Percentiles rank a stretch among this genome's conserved stretches.
These are phyloP conservation scores for Notamacropus eugenii DNA, from an alignment of 2,797 vertebrate species.

Conservation along the genomic window DNA sequence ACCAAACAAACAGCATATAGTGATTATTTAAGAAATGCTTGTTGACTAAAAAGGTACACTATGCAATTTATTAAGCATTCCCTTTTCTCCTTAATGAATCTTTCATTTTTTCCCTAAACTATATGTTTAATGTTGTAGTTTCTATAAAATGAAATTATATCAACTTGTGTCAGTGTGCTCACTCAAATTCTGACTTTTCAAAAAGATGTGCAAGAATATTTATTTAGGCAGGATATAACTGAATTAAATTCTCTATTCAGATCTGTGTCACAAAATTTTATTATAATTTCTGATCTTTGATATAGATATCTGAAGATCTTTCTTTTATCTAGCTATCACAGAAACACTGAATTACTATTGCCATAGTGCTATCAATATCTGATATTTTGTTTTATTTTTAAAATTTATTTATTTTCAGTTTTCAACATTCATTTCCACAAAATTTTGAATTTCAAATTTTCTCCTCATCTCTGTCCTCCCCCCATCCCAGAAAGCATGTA, in stretches of 20 bases:
- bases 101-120: conserved; percentile 79
- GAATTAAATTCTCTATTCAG: conserved; percentile 70
- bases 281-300: conserved; percentile 59
- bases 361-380: background rate
- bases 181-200: conserved; percentile 75
- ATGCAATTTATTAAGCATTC: conserved; percentile 84
- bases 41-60: background rate
- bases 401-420: no score
- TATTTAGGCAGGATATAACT: conserved; percentile 66
- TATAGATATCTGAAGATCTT: conserved; percentile 27
- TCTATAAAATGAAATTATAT: conserved; percentile 85
- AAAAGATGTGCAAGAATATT: conserved; percentile 71
- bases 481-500: no score
- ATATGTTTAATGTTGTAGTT: conserved; percentile 82
- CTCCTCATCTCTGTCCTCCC: no score
- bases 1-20: no score
- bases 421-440: no score
- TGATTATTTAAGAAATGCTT: no score
- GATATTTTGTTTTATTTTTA: background rate
- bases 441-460: no score
- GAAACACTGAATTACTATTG: conserved; percentile 1
- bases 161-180: conserved; percentile 78
- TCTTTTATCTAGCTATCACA: conserved; percentile 17
- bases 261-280: conserved; percentile 63
- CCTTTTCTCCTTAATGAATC: conserved; percentile 81